Evolutionary conservation across 2,113 vertebrate genomes (phyloP).

Genomic region (Gallinago media): DNA sequence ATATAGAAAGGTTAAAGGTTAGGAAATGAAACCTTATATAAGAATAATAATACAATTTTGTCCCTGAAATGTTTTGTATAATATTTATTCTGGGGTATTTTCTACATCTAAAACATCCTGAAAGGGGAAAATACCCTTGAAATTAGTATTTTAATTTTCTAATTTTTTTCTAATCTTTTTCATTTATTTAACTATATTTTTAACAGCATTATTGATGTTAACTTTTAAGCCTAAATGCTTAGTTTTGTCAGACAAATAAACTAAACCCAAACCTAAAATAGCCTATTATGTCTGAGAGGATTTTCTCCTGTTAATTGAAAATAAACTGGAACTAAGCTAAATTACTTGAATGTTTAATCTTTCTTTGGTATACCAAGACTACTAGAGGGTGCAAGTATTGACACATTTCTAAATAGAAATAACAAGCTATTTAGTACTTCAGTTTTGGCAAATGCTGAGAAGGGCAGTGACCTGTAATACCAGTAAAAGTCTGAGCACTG

Average conservation of each 20-base stretch:
- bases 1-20: background rate
- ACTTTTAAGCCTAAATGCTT: constrained; percentile 39
- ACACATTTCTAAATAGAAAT: constrained; percentile 50
- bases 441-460: constrained; percentile 37
- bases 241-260: constrained; percentile 67
- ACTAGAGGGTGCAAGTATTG: constrained; percentile 36
- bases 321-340: constrained; percentile 73
- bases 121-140: constrained; percentile 12
- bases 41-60: background rate
- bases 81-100: background rate
- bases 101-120: background rate
- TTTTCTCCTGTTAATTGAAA: constrained; percentile 78
- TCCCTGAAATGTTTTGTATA: background rate
- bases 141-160: constrained; percentile 14
- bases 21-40: background rate
- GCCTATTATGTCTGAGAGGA: constrained; percentile 62
- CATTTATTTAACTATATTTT: constrained; percentile 46
- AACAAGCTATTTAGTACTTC: constrained; percentile 59
- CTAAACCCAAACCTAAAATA: constrained; percentile 62
- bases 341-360: constrained; percentile 75
- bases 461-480: constrained; percentile 41
- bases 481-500: background rate
- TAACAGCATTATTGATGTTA: constrained; percentile 35
- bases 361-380: constrained; percentile 60
- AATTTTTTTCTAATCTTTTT: background rate